These are phyloP conservation scores for Antechinus flavipes DNA, from an alignment of 2,113 vertebrate genomes.

Conservation along the genomic window DNA sequence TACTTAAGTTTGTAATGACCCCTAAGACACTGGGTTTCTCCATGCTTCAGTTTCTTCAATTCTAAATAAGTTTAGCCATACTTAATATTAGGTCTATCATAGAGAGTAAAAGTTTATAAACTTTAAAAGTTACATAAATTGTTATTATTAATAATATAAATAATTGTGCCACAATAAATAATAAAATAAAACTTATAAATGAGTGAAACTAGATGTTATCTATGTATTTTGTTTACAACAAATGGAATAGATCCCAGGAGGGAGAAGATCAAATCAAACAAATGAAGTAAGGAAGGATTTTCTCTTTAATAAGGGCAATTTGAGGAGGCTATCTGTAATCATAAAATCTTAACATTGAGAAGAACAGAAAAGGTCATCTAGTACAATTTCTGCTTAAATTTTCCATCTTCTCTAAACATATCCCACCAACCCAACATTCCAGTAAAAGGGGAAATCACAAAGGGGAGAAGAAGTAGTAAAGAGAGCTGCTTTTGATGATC, in stretches of 20 bases:
- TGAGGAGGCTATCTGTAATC: not conserved
- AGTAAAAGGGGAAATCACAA: not conserved
- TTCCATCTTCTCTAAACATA: not conserved
- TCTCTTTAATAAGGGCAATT: not conserved
- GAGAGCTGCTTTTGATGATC: not conserved
- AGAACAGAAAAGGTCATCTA: not conserved
- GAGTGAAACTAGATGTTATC: not conserved
- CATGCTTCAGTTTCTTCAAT: not conserved
- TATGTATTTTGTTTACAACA: not conserved
- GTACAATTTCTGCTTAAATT: not conserved
- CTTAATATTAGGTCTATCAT: not conserved
- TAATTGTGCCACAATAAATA: too few species aligned
- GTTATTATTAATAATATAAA: too few species aligned
- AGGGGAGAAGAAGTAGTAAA: not conserved
- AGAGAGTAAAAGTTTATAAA: not conserved
- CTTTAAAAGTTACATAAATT: not conserved
- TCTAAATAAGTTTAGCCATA: not conserved
- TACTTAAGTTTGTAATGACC: not conserved
- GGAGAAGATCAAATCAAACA: not conserved
- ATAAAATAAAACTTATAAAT: not conserved
- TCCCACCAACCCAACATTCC: not conserved
- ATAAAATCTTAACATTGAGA: not conserved
- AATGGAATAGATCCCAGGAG: not conserved
- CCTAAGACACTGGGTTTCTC: not conserved
- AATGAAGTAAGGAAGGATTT: not conserved